Percentiles rank a stretch among this genome's conserved stretches.
Conservation (phyloP, 2,797 vertebrate genomes). For the Acropternis orthonyx region DNA sequence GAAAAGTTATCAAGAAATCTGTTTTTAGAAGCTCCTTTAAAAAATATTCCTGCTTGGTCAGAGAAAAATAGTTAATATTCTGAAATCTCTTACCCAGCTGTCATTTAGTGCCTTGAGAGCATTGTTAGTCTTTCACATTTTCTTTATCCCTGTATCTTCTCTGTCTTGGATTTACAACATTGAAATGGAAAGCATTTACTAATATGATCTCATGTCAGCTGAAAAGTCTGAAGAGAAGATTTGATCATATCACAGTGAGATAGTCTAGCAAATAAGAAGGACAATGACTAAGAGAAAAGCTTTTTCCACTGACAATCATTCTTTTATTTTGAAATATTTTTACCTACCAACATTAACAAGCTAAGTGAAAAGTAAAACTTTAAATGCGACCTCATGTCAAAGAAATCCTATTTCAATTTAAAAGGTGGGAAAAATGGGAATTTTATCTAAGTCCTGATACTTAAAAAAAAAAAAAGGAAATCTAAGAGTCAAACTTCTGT, state of each 20-base stretch:
- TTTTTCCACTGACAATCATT: not conserved
- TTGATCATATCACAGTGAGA: not conserved
- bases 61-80: not conserved
- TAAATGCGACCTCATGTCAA: not conserved
- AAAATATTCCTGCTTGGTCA: not conserved
- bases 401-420: not conserved
- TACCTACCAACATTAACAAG: not conserved
- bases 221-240: not conserved
- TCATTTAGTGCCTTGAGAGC: not conserved
- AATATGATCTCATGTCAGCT: not conserved
- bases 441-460: not conserved
- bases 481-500: not conserved
- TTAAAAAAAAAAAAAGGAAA: not conserved
- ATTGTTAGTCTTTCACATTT: not conserved
- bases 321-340: not conserved
- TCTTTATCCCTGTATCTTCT: not conserved
- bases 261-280: not conserved
- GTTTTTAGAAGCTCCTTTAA: not conserved
- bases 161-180: not conserved
- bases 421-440: not conserved
- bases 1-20: not conserved
- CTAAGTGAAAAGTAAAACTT: not conserved
- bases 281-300: not conserved
- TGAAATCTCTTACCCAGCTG: not conserved
- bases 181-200: conserved; percentile 14